These are phyloP conservation scores for Macropus fuliginosus DNA, from an alignment of 2,797 vertebrate species.

Conservation along the genomic window DNA sequence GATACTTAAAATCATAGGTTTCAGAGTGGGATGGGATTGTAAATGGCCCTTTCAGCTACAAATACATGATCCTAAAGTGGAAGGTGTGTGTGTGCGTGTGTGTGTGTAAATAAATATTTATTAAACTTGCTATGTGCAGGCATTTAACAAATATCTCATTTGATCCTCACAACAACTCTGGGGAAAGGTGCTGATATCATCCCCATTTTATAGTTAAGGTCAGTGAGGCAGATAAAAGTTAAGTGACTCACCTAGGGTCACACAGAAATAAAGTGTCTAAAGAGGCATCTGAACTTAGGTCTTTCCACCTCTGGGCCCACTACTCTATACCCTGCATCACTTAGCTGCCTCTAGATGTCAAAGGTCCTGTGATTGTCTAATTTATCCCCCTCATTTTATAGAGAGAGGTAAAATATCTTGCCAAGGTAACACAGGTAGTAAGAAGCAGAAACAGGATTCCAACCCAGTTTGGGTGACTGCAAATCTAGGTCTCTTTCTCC, in stretches of 20 bases:
- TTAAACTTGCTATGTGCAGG: neutral
- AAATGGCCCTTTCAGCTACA: neutral
- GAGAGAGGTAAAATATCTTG: neutral
- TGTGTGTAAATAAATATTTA: neutral
- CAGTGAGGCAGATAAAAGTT: neutral
- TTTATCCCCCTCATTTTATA: neutral
- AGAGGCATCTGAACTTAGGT: neutral
- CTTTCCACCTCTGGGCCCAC: neutral
- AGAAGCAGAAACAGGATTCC: neutral
- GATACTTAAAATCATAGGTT: neutral
- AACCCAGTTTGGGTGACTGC: neutral
- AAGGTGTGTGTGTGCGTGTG: neutral
- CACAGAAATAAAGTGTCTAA: neutral
- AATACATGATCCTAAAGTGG: neutral
- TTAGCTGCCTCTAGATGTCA: neutral
- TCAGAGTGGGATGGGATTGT: neutral
- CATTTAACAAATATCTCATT: neutral
- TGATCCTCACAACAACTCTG: neutral
- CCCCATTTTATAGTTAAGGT: neutral
- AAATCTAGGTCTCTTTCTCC: neutral
- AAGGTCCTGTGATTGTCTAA: neutral
- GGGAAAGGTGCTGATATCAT: neutral
- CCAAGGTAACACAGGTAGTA: neutral
- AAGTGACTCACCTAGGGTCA: neutral
- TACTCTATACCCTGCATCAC: neutral